phyloP scores from a whole-genome alignment of 2,113 vertebrate genomes.

The Coptodon bakossiorum region DNA sequence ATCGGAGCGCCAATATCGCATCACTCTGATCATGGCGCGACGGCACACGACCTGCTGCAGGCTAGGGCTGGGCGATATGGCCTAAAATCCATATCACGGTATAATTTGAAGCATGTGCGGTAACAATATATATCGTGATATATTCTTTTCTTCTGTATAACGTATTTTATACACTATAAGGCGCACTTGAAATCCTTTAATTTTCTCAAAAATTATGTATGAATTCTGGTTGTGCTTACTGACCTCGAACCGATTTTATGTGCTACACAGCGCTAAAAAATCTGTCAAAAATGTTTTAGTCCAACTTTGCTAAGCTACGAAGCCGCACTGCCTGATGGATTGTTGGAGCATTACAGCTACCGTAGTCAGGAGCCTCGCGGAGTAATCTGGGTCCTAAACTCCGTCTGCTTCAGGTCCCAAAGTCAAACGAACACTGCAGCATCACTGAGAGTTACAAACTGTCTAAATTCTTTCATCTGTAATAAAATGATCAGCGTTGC shows the following conservation, averaged over 20 bases:
- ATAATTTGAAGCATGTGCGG: fast-evolving
- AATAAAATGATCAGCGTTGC: no score
- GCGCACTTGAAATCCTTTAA: neutral
- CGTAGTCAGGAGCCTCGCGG: fast-evolving
- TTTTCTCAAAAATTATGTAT: neutral
- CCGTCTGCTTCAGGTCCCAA: fast-evolving
- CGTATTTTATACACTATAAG: neutral
- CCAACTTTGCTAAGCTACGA: neutral
- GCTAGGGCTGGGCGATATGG: fast-evolving
- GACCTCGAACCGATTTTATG: fast-evolving
- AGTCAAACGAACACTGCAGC: fast-evolving
- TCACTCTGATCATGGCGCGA: neutral
- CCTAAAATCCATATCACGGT: neutral
- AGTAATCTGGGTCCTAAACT: no score
- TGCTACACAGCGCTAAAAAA: fast-evolving
- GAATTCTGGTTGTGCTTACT: fast-evolving
- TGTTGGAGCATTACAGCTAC: fast-evolving
- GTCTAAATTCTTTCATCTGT: no score
- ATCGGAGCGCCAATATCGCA: neutral
- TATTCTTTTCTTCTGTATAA: neutral
- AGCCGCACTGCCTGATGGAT: fast-evolving
- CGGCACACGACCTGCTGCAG: neutral
- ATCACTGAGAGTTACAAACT: no score
- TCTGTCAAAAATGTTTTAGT: neutral
- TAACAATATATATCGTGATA: fast-evolving